Percentiles rank a stretch among this genome's conserved stretches.
These are phyloP conservation scores for Dolichotis patagonum DNA, from an alignment of 2,113 vertebrate species.

Conservation along the genomic window DNA sequence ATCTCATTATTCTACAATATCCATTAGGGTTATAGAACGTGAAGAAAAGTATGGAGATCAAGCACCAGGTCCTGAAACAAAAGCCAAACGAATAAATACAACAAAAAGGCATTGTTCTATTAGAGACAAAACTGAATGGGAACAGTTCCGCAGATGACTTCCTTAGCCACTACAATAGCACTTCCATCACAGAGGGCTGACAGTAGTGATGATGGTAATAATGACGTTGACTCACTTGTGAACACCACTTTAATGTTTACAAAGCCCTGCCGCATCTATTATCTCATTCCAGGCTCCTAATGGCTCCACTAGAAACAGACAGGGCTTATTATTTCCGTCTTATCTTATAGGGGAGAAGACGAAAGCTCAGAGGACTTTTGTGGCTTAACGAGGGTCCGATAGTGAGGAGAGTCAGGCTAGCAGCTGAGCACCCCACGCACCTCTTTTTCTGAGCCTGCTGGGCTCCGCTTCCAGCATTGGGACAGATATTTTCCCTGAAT, in stretches of 20 bases:
- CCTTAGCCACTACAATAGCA: neutral
- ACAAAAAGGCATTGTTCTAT: neutral
- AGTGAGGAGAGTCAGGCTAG: neutral
- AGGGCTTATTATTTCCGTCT: slow-evolving; percentile 16
- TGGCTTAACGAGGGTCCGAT: neutral
- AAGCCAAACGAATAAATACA: neutral
- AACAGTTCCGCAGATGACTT: neutral
- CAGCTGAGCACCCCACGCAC: neutral
- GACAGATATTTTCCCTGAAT: neutral
- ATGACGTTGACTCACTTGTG: slow-evolving; percentile 7
- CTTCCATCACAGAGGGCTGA: neutral
- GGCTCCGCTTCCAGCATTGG: neutral
- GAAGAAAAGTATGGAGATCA: slow-evolving; percentile 11
- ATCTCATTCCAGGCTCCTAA: slow-evolving; percentile 2
- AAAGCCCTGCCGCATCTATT: slow-evolving; percentile 26
- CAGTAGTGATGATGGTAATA: neutral
- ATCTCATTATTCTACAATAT: neutral
- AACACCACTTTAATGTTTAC: slow-evolving; percentile 39
- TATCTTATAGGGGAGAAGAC: neutral
- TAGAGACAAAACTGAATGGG: neutral
- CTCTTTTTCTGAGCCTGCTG: neutral
- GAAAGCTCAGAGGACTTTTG: neutral
- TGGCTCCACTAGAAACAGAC: neutral
- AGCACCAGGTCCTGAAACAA: slow-evolving; percentile 7
- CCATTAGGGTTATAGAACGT: neutral